Evolutionary conservation across 1,140 invertebrate genomes (phyloP), one percentile per base, ranked within the genome.

Genomic region (Radopholus similis): DNA sequence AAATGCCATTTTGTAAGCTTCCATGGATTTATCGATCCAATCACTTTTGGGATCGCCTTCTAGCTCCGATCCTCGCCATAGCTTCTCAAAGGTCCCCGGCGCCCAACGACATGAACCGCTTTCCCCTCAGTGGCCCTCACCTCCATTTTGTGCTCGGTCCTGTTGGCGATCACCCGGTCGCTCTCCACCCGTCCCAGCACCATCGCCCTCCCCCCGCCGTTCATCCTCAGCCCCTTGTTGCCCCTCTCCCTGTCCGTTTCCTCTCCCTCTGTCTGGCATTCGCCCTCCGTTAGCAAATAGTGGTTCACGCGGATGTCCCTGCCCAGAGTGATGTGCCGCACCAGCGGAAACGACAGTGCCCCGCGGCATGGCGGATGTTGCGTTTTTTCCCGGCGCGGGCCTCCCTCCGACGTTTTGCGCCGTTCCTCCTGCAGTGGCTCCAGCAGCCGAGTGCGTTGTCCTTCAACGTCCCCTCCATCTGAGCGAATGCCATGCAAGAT

Each of bases 271-370:
- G 2, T 13, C 15, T 30, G 15, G 1, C 13, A 26, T 53, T 23
- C 34, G 18, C 34, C 49, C 32, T 62, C 58, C 23, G 35, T 47
- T 13, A 62, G n/a, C 49, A 62, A 47, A 62, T 62, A 62, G 44
- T 62, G 58, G 32, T 62, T 49, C n/a, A 62, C 58, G 21, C 32
- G 40, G 9, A 62, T 23, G 9, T 62, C 40, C n/a, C 47, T 51
- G 28, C 58, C 58, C 35, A 62, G 34, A 15, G 58, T 40, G 44
- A 62, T 47, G 18, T 28, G 15, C 40, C 32, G 23, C 11, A 62
- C 58, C 18, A 62, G 58, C 32, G 58, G 58, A 49, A 62, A 62
- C 8, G 58, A 62, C 26, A 62, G n/a, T 6, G 58, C 21, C 23
- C 40, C 40, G 15, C 58, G 42, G 18, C 38, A 23, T 47, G 32